Conservation (phyloP, 2,113 vertebrate genomes). For the Ranitomeya variabilis region DNA sequence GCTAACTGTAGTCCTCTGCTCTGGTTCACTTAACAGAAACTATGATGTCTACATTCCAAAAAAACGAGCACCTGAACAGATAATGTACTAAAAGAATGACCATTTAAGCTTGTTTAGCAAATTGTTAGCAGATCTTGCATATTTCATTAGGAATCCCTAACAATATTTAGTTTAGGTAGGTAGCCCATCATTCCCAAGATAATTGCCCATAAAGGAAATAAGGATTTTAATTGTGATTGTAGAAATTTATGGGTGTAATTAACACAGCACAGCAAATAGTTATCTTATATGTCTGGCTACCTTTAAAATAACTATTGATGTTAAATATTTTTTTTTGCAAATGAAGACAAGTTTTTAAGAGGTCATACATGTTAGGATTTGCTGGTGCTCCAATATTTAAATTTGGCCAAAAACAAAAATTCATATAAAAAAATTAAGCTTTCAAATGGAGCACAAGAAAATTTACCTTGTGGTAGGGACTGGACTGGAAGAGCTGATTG, state of each 20-base stretch:
- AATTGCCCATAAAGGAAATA: too few relatives aligned
- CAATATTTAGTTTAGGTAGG: too few relatives aligned
- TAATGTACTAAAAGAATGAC: background rate
- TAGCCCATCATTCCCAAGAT: too few relatives aligned
- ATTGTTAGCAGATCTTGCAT: background rate
- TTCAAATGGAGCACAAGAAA: background rate
- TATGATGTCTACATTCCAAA: background rate
- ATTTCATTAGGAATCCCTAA: too few relatives aligned
- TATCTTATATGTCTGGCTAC: background rate
- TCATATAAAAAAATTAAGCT: background rate
- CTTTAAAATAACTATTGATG: background rate
- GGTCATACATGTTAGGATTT: background rate
- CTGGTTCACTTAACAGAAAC: background rate
- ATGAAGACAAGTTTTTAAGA: background rate
- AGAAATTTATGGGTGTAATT: too few relatives aligned
- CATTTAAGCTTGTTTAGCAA: background rate
- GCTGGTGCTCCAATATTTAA: background rate
- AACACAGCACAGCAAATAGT: too few relatives aligned
- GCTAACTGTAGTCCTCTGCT: background rate
- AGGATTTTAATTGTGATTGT: too few relatives aligned
- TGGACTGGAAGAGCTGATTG: slow-evolving; percentile 95
- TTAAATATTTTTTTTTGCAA: background rate
- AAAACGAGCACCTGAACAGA: background rate
- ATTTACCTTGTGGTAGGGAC: slow-evolving; percentile 89
- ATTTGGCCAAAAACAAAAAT: background rate